Conservation (phyloP, 2,797 vertebrate species). For the Myripristis murdjan region DNA sequence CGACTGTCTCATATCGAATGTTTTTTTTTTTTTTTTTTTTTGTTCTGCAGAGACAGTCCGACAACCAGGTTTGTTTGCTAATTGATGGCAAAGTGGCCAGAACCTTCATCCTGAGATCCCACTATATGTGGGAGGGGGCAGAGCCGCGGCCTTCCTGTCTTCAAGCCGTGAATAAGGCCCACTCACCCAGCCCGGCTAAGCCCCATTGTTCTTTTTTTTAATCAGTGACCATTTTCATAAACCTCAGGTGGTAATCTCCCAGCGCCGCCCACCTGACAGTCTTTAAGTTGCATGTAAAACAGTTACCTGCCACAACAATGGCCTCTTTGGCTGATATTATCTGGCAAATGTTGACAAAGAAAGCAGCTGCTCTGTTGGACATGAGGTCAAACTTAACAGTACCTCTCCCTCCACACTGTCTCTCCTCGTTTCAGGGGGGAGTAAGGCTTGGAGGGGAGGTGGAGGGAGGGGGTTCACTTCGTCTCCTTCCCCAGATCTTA, state of each 20-base stretch:
- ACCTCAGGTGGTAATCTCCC: constrained; percentile 94
- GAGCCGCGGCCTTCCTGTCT: constrained; percentile 87
- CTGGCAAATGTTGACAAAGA: constrained; percentile 80
- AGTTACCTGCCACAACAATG: constrained; percentile 88
- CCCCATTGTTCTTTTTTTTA: constrained; percentile 94
- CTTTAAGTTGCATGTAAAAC: constrained; percentile 83
- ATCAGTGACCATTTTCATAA: constrained; percentile 96
- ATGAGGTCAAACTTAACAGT: constrained; percentile 73
- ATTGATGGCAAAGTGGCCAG: constrained; percentile 93
- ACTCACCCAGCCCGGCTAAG: constrained; percentile 74
- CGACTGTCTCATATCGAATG: constrained; percentile 77
- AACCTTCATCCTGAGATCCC: constrained; percentile 89
- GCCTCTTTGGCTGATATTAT: constrained; percentile 77
- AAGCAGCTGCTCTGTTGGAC: constrained; percentile 74
- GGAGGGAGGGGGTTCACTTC: neutral
- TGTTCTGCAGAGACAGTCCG: constrained; percentile 88
- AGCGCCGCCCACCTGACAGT: constrained; percentile 86
- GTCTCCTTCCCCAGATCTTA: constrained; percentile 71
- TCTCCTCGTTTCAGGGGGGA: constrained; percentile 36
- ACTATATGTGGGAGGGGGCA: constrained; percentile 91
- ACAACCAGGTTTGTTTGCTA: constrained; percentile 91
- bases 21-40: constrained; percentile 66
- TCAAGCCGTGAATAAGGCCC: constrained; percentile 79
- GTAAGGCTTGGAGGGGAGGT: constrained; percentile 6
- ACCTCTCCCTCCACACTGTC: constrained; percentile 15